These are phyloP conservation scores for Propithecus coquereli DNA, from an alignment of 2,113 vertebrate genomes.

Conservation along the genomic window DNA sequence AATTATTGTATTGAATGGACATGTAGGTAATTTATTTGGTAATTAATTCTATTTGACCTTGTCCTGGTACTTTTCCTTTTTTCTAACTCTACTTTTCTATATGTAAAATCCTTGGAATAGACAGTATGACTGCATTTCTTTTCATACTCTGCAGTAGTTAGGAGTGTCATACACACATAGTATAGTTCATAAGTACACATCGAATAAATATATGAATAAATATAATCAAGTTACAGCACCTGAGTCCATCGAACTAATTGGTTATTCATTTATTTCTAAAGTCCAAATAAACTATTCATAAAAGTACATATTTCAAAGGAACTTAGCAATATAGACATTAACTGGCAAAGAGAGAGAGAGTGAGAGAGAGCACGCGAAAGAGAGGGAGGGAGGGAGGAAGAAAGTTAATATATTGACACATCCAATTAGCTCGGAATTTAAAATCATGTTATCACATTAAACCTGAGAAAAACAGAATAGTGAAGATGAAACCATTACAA, in stretches of 20 bases:
- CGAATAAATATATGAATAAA: not conserved
- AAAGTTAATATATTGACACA: not conserved
- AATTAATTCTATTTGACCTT: not conserved
- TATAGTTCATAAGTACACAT: not conserved
- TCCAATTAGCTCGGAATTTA: conserved; percentile 53
- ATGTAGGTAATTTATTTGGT: not conserved
- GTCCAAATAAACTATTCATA: not conserved
- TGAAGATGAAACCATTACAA: not conserved
- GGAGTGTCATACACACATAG: not conserved
- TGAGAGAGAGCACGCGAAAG: not conserved
- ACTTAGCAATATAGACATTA: not conserved
- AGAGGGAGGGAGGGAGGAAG: not conserved
- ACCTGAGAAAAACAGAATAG: not conserved
- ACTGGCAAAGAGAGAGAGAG: not conserved
- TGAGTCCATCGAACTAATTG: not conserved
- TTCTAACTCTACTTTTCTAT: not conserved
- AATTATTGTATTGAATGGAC: not conserved
- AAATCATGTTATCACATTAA: conserved; percentile 19
- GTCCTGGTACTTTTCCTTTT: not conserved
- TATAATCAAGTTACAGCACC: not conserved
- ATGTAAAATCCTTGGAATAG: not conserved
- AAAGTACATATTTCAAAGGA: not conserved
- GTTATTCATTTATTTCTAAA: not conserved
- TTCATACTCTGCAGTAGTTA: not conserved
- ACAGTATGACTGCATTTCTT: not conserved